A percentile compares a stretch with the other conserved stretches of the same genome.
phyloP scores from a whole-genome alignment of 2,797 vertebrate species.

The Sebastolobus altivelis region DNA sequence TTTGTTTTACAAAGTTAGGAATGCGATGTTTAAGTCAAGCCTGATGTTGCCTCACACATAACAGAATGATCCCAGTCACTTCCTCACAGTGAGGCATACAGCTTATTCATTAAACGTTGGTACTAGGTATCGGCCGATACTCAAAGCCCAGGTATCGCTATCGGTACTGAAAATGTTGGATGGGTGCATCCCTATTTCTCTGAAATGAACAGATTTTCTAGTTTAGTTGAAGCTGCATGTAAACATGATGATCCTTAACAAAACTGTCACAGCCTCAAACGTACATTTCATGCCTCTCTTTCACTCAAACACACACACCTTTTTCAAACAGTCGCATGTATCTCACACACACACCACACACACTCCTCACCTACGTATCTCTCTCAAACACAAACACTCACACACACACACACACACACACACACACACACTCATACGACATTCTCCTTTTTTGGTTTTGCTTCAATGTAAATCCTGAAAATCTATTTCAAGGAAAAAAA shows the following conservation, averaged over 20 bases:
- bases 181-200: too few species aligned
- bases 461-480: conserved; percentile 82
- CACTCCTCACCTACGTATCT: neutral
- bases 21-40: too few species aligned
- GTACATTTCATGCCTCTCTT: neutral
- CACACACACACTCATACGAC: conserved; percentile 15
- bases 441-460: conserved; percentile 83
- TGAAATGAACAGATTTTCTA: neutral
- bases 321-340: neutral
- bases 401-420: neutral
- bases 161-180: too few species aligned
- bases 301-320: neutral
- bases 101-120: too few species aligned
- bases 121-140: too few species aligned
- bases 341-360: conserved; percentile 1
- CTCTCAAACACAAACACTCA: neutral
- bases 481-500: conserved; percentile 46
- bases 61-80: too few species aligned
- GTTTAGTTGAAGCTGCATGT: conserved; percentile 46
- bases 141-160: too few species aligned
- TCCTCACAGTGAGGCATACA: too few species aligned
- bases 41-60: too few species aligned
- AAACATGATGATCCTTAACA: conserved; percentile 18
- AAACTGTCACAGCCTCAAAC: conserved; percentile 13
- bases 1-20: too few species aligned